A percentile compares a stretch with the other conserved stretches of the same genome.
These are phyloP conservation scores for Cephus pygmeus DNA, from an alignment of 2,888 invertebrate species.

Conservation along the genomic window DNA sequence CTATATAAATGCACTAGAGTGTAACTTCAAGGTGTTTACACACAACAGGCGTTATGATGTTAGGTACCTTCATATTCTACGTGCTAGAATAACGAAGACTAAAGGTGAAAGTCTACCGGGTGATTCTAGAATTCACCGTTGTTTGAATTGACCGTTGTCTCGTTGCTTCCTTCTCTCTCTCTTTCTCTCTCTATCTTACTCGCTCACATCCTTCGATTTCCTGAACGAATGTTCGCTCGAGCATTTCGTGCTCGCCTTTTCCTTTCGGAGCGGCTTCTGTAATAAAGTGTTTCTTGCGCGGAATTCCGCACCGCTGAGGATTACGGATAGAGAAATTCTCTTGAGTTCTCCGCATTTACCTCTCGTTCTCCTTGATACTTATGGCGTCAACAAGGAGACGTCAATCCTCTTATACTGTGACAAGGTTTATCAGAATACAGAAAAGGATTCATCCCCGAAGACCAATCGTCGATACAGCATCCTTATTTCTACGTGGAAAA, in stretches of 20 bases:
- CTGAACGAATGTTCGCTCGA: neutral
- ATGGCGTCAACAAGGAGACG: neutral
- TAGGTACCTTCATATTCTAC: neutral
- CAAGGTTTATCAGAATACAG: neutral
- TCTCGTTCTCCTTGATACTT: neutral
- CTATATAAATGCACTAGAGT: neutral
- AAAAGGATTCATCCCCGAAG: neutral
- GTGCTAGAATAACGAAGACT: neutral
- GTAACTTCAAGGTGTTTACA: neutral
- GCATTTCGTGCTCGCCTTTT: constrained; percentile 1
- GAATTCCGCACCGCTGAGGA: constrained; percentile 4
- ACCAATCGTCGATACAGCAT: neutral
- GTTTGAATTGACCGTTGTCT: constrained; percentile 13
- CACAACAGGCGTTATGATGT: neutral
- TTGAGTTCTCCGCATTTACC: neutral
- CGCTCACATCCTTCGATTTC: neutral
- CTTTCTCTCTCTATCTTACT: neutral
- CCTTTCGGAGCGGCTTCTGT: neutral
- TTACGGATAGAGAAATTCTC: constrained; percentile 4
- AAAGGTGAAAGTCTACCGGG: neutral
- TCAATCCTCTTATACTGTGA: neutral
- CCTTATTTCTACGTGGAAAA: neutral
- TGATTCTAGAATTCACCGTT: neutral
- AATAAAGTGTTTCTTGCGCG: constrained; percentile 5
- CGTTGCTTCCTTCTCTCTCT: neutral